These are phyloP conservation scores for Plusia festucae DNA, from an alignment of 2,888 invertebrate species.

Conservation along the genomic window DNA sequence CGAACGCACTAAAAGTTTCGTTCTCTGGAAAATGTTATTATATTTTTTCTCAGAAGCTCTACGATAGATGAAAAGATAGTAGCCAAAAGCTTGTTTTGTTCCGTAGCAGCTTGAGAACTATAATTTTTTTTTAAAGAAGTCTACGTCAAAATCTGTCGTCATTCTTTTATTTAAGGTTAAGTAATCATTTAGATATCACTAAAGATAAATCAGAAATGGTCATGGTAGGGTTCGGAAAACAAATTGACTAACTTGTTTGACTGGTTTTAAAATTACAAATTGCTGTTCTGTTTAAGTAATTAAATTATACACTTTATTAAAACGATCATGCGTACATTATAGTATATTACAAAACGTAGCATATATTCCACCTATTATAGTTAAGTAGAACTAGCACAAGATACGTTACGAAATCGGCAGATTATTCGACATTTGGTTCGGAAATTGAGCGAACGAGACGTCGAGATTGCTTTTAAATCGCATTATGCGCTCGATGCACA, in stretches of 20 bases:
- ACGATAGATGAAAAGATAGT: conserved; percentile 47
- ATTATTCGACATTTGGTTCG: conserved; percentile 74
- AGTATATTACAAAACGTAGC: conserved; percentile 19
- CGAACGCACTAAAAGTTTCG: conserved; percentile 30
- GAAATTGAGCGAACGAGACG: conserved; percentile 81
- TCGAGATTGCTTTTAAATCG: conserved; percentile 86
- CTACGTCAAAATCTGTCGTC: conserved; percentile 16
- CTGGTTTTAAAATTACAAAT: conserved; percentile 13
- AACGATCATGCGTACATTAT: conserved; percentile 8
- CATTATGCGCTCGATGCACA: conserved; percentile 75
- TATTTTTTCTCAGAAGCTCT: conserved; percentile 52
- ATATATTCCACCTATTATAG: conserved; percentile 30
- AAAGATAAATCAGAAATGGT: conserved; percentile 20
- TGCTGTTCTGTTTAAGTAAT: conserved; percentile 1
- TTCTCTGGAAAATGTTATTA: conserved; percentile 42
- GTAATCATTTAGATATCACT: conserved; percentile 27
- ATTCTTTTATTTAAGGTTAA: conserved; percentile 27
- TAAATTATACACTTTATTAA: conserved; percentile 1
- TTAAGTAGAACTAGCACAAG: conserved; percentile 37
- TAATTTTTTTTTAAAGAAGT: conserved; percentile 38
- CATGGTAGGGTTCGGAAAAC: conserved; percentile 7
- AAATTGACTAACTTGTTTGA: conserved; percentile 14
- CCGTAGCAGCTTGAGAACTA: conserved; percentile 37
- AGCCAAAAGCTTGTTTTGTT: conserved; percentile 41
- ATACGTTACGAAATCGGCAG: conserved; percentile 54